Percentiles rank a stretch among this genome's conserved stretches.
phyloP scores from a whole-genome alignment of 2,888 invertebrate genomes.

The Stenichneumon culpator region DNA sequence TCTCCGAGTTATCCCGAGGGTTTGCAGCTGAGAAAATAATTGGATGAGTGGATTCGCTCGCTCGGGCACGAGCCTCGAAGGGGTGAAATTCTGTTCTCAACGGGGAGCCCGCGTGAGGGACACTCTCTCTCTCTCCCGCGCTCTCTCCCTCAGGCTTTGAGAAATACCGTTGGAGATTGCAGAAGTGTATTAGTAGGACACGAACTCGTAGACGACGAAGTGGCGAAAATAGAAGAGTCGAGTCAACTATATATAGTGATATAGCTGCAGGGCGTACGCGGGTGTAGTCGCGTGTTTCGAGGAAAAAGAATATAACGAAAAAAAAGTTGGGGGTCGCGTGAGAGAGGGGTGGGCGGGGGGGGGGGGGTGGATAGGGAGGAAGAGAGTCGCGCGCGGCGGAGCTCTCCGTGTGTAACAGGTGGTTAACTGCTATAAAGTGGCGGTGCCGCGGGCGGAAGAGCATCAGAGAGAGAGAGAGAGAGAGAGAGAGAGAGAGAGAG shows the following conservation, averaged over 20 bases:
- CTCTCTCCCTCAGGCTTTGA: neutral
- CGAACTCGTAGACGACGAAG: constrained; percentile 3
- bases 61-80: constrained; percentile 15
- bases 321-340: constrained; percentile 58
- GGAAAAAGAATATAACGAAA: constrained; percentile 74
- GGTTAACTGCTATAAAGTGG: constrained; percentile 82
- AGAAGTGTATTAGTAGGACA: constrained; percentile 12
- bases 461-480: constrained; percentile 61
- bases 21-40: constrained; percentile 36
- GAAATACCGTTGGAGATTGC: constrained; percentile 8
- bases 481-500: constrained; percentile 45
- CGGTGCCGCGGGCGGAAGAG: constrained; percentile 70
- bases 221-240: constrained; percentile 25
- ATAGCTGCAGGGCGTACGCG: neutral
- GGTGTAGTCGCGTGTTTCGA: constrained; percentile 76
- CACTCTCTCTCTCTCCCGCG: neutral
- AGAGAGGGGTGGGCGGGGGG: neutral
- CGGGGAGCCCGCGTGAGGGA: neutral
- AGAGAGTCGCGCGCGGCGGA: constrained; percentile 67
- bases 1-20: constrained; percentile 16
- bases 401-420: constrained; percentile 80
- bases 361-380: constrained; percentile 49
- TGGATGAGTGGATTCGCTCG: constrained; percentile 26
- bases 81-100: constrained; percentile 24
- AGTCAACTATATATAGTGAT: constrained; percentile 17